Conservation (phyloP, 2,888 invertebrate genomes). For the Drosophila picticornis region DNA sequence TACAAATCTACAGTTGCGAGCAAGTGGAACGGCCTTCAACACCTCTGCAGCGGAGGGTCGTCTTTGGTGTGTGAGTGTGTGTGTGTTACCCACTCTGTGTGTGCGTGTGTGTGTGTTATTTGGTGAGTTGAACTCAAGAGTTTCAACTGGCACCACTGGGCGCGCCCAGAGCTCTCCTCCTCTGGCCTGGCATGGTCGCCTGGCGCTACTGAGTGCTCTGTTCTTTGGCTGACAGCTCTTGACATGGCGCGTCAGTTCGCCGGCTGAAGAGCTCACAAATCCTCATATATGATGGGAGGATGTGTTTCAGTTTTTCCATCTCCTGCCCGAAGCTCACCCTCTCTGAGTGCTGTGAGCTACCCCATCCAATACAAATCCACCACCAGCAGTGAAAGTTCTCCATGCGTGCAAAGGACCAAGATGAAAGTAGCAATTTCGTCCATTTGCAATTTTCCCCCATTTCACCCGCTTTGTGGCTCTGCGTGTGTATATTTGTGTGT, state of each 20-base stretch:
- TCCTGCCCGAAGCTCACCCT: conserved; percentile 33
- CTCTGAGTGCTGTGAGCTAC: conserved; percentile 19
- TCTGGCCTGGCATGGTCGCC: conserved; percentile 55
- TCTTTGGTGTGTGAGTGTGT: not conserved
- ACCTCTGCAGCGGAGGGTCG: conserved; percentile 44
- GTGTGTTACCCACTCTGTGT: not conserved
- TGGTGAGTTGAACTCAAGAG: conserved; percentile 26
- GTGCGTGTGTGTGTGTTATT: not conserved
- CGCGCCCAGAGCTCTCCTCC: not conserved
- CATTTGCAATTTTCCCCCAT: conserved; percentile 76
- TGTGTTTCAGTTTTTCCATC: conserved; percentile 17
- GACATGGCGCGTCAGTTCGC: conserved; percentile 44
- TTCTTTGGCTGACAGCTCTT: conserved; percentile 74
- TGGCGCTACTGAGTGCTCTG: conserved; percentile 70
- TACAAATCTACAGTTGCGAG: conserved; percentile 46
- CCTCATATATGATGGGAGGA: conserved; percentile 51
- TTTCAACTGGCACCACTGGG: conserved; percentile 24
- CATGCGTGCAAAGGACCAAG: conserved; percentile 72
- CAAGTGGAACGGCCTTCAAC: conserved; percentile 72
- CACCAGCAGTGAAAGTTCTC: conserved; percentile 72
- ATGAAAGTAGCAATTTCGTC: conserved; percentile 79
- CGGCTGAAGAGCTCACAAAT: conserved; percentile 54
- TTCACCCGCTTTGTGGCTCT: conserved; percentile 17
- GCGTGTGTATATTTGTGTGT: conserved; percentile 15
- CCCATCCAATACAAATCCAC: conserved; percentile 13